Conservation (phyloP, 2,113 vertebrate species). For the Peromyscus leucopus region DNA sequence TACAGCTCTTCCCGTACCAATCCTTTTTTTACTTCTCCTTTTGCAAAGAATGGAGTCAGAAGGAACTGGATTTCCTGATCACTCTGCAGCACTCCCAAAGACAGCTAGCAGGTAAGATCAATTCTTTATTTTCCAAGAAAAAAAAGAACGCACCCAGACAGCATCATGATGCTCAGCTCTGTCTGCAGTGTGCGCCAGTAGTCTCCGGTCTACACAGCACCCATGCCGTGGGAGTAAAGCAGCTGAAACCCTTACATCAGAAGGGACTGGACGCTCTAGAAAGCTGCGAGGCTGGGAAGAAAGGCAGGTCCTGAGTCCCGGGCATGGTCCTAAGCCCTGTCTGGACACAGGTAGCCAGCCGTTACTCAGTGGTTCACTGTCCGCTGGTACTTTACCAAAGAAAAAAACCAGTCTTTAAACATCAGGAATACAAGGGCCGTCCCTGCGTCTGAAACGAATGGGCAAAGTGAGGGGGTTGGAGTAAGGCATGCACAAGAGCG, state of each 20-base stretch:
- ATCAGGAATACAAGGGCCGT: not conserved
- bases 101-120: not conserved
- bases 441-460: not conserved
- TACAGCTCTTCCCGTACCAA: not conserved
- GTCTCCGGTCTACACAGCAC: not conserved
- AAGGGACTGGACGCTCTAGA: not conserved
- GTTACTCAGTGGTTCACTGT: not conserved
- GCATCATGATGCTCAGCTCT: fast-evolving
- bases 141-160: not conserved
- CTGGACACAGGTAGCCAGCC: not conserved
- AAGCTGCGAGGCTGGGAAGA: not conserved
- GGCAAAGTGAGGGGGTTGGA: not conserved
- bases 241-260: not conserved
- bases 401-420: not conserved
- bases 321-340: not conserved
- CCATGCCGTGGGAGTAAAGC: fast-evolving
- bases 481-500: not conserved
- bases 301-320: not conserved
- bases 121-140: slow-evolving; percentile 7
- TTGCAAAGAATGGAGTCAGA: not conserved
- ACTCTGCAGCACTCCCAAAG: not conserved
- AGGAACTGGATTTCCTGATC: not conserved
- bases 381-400: not conserved
- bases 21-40: not conserved
- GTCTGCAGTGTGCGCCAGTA: not conserved